A percentile compares a stretch with the other conserved stretches of the same genome.
phyloP scores from a whole-genome alignment of 2,113 vertebrate species.

The Motacilla tschutschensis region DNA sequence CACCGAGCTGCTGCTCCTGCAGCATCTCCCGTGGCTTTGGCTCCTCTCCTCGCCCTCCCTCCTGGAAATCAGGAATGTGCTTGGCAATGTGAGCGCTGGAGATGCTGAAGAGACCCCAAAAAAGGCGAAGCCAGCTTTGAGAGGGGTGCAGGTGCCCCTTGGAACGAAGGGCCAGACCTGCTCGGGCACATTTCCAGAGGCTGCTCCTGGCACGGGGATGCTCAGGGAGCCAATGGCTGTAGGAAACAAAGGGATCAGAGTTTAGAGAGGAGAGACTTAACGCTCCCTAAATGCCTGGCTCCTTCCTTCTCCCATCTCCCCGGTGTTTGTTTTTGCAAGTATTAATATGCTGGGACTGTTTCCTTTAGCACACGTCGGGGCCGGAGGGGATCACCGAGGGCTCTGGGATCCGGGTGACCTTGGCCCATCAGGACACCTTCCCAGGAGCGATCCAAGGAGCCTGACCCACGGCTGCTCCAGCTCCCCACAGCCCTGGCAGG shows the following conservation, averaged over 20 bases:
- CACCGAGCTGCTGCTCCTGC: not conserved
- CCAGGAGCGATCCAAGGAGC: not conserved
- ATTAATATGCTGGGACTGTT: conserved; percentile 8
- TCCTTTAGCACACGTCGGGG: not conserved
- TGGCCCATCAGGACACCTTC: not conserved
- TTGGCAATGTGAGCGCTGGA: fast-evolving
- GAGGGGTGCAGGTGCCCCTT: not conserved
- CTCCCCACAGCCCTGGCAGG: fast-evolving
- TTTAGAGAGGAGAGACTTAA: not conserved
- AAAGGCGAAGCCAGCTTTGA: not conserved
- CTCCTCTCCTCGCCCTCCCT: not conserved
- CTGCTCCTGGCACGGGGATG: not conserved
- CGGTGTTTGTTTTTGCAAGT: conserved; percentile 28
- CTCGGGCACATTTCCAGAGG: not conserved
- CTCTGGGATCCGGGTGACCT: conserved; percentile 32
- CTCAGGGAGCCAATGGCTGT: not conserved
- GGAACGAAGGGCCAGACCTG: not conserved
- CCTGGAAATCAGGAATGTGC: not conserved
- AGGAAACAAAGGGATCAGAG: not conserved
- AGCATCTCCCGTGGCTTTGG: not conserved
- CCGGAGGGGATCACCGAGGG: not conserved
- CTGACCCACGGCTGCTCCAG: fast-evolving
- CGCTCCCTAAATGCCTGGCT: not conserved
- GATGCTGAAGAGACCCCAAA: not conserved
- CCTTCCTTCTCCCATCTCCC: not conserved